Conservation (phyloP, 2,797 vertebrate species). For the Phoeniculus purpureus region DNA sequence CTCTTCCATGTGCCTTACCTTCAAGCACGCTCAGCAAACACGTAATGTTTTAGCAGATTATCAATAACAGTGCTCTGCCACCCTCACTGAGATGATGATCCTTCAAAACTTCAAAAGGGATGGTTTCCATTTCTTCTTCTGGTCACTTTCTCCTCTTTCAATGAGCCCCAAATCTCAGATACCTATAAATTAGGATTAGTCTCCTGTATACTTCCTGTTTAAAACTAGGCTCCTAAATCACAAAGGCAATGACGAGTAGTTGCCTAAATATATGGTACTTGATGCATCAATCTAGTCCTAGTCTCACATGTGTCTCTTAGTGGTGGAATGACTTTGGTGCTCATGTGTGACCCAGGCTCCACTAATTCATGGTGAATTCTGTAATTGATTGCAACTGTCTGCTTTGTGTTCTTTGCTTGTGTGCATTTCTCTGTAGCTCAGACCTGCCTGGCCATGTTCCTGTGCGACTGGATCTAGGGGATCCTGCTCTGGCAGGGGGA, state of each 20-base stretch:
- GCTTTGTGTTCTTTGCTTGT: constrained; percentile 31
- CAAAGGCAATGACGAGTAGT: background rate
- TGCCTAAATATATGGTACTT: background rate
- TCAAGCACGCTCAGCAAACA: background rate
- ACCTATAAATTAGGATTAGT: background rate
- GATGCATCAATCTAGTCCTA: background rate
- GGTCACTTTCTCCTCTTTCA: background rate
- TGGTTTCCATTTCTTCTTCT: background rate
- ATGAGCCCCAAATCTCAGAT: background rate
- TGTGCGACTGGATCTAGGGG: too few species aligned
- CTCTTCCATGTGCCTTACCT: background rate
- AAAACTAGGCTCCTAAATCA: background rate
- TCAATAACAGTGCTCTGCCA: background rate
- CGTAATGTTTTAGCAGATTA: background rate
- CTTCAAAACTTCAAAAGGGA: too few species aligned
- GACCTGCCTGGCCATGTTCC: too few species aligned
- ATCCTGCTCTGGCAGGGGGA: too few species aligned
- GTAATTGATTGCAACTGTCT: constrained; percentile 34
- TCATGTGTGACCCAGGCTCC: constrained; percentile 42
- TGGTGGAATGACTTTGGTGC: background rate
- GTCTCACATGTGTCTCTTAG: background rate
- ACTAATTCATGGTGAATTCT: constrained; percentile 28
- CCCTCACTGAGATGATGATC: too few species aligned
- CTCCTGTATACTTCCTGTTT: background rate
- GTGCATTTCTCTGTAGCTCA: background rate